These are phyloP conservation scores for Cladopsammia gracilis DNA, from an alignment of 64 coral and sea anemone species.

Conservation along the genomic window DNA sequence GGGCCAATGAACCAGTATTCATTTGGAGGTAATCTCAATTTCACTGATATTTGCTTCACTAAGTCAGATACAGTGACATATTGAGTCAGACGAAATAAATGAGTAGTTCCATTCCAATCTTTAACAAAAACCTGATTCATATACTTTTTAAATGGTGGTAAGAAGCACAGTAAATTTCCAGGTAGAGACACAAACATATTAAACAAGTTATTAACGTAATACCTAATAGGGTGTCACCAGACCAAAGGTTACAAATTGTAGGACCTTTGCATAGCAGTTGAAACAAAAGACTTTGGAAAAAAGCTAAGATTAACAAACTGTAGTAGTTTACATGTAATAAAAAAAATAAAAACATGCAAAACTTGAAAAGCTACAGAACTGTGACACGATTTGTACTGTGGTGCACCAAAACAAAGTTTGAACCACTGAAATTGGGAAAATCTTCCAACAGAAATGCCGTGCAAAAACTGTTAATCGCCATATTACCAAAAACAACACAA, in stretches of 20 bases:
- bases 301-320: not conserved
- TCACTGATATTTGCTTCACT: constrained; percentile 24
- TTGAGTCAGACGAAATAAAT: constrained; percentile 34
- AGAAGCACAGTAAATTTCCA: constrained; percentile 54
- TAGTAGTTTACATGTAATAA: constrained; percentile 1
- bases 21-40: not conserved
- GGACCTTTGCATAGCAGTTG: constrained; percentile 6
- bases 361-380: constrained; percentile 25
- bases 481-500: constrained; percentile 38
- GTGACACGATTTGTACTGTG: not conserved
- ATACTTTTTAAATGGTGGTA: constrained; percentile 18
- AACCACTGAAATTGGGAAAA: constrained; percentile 11
- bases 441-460: constrained; percentile 12
- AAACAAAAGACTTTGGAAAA: not conserved
- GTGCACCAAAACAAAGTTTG: not conserved
- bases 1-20: constrained; percentile 46
- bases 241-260: constrained; percentile 22
- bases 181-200: constrained; percentile 54
- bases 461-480: constrained; percentile 33
- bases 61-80: constrained; percentile 39
- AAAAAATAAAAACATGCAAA: constrained; percentile 39
- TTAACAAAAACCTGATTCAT: constrained; percentile 37
- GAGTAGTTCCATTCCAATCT: constrained; percentile 38
- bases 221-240: constrained; percentile 33
- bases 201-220: not conserved